Conservation (phyloP, 2,797 vertebrate genomes). For the Gymnoscopelus braueri region DNA sequence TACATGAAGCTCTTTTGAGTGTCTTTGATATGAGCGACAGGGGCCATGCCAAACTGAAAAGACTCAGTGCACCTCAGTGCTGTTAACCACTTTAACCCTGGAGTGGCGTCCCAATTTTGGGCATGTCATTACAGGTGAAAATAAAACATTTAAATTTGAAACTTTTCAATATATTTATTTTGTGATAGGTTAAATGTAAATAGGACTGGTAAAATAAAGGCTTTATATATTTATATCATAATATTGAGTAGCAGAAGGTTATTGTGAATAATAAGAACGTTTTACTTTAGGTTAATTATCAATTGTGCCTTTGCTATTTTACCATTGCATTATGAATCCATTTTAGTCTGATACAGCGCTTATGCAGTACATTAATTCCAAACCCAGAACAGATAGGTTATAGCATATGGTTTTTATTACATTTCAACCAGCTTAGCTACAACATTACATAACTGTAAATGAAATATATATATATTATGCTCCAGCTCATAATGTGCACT, state of each 20-base stretch:
- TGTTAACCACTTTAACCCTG: too few relatives aligned
- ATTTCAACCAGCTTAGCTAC: not conserved
- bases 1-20: slow-evolving; percentile 7
- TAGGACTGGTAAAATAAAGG: too few relatives aligned
- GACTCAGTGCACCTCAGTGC: too few relatives aligned
- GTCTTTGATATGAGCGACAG: slow-evolving; percentile 7
- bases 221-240: too few relatives aligned
- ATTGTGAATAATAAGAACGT: too few relatives aligned
- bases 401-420: slow-evolving; percentile 8
- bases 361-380: not conserved
- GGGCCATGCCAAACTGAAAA: not conserved
- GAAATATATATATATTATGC: not conserved
- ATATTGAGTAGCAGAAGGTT: too few relatives aligned
- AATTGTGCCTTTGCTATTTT: not conserved
- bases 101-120: too few relatives aligned
- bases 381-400: not conserved
- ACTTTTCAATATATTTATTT: too few relatives aligned
- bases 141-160: too few relatives aligned
- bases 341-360: not conserved
- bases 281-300: too few relatives aligned
- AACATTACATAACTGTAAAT: slow-evolving; percentile 5
- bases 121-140: too few relatives aligned
- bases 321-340: not conserved
- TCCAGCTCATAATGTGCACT: not conserved
- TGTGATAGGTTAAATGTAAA: too few relatives aligned